Base-by-base conservation (phyloP, 2,888 invertebrate species). In the Sylvicola fuscatus region DNA sequence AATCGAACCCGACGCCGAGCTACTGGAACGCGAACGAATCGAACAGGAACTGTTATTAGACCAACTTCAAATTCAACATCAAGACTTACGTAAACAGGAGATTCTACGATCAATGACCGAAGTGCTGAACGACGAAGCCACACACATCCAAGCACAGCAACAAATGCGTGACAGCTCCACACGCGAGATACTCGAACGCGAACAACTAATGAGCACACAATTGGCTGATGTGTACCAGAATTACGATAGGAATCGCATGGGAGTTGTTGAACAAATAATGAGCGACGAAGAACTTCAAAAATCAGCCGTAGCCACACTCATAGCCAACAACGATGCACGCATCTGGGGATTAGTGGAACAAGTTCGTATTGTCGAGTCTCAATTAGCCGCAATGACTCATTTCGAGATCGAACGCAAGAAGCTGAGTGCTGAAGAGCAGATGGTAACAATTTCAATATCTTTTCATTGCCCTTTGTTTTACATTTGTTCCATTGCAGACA, bases 291-390 rank as follows among this genome's bases (percentile, higher is more conserved):
- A 72, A 44, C 50, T 79, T 36, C 81, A 81, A 51, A 75, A 73
- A 53, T 72, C 70, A 4, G 71, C 77, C 7, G 76, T 82, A 3
- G 70, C 72, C 16, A 69, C 74, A 11, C 56, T 81, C 32, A 56
- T 81, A 40, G 76, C 78, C 54, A 66, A 71, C 47, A 72, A 74
- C 41, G 81, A 81, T 57, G 68, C 78, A 6, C 69, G 73, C 46
- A 73, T 71, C 42, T 79, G 79, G 78, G 74, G 77, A 45, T 60
- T 81, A 16, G 66, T 76, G 43, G 76, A 80, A 51, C 79, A 80
- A 62, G 72, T 81, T 42, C 65, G 68, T 45, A 56, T 79, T 38
- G 75, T 81, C 31, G 77, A 80, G 44, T 61, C 64, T 10, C 75
- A 81, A 55, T 57, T 82, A 43, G 75, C 75, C 14, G 67, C 67